phyloP scores from a whole-genome alignment of 53 echinoderm and acorn worm species.

The Actinopyga echinites region DNA sequence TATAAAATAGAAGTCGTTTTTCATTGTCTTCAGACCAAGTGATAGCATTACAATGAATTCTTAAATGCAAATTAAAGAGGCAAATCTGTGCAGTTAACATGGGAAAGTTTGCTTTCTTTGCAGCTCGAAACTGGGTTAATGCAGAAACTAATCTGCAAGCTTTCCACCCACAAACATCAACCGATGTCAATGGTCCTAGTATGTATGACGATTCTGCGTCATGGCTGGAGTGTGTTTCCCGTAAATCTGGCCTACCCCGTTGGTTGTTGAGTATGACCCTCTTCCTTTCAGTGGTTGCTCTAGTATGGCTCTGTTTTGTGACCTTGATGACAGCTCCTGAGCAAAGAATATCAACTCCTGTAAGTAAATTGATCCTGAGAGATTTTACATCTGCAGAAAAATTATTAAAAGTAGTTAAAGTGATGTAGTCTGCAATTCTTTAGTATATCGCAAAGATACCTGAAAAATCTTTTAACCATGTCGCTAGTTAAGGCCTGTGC shows the following conservation, averaged over 20 bases:
- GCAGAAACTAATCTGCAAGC: slow-evolving; percentile 82
- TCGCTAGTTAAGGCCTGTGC: too few relatives aligned
- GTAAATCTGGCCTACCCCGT: slow-evolving; percentile 89
- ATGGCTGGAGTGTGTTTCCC: slow-evolving; percentile 95
- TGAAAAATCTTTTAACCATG: too few relatives aligned
- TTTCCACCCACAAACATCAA: slow-evolving; percentile 56
- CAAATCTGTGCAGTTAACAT: too few relatives aligned
- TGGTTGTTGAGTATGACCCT: slow-evolving; percentile 88
- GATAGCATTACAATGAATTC: too few relatives aligned
- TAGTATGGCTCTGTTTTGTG: slow-evolving; percentile 96
- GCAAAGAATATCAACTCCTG: slow-evolving; percentile 66
- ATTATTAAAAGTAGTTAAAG: not conserved
- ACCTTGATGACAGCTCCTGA: slow-evolving; percentile 89
- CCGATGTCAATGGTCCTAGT: slow-evolving; percentile 46
- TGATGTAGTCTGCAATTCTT: not conserved
- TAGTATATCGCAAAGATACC: too few relatives aligned
- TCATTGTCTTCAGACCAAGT: too few relatives aligned
- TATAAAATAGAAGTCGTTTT: too few relatives aligned
- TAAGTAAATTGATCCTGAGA: too few relatives aligned
- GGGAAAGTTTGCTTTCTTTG: not conserved
- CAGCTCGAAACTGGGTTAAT: slow-evolving; percentile 33
- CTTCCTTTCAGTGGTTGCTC: slow-evolving; percentile 86
- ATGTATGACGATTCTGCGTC: slow-evolving; percentile 61
- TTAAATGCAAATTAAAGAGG: too few relatives aligned
- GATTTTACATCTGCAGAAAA: not conserved